Percentiles rank a stretch among this genome's conserved stretches.
These are phyloP conservation scores for Fissipunctia ypsillon DNA, from an alignment of 2,888 invertebrate genomes.

Conservation along the genomic window DNA sequence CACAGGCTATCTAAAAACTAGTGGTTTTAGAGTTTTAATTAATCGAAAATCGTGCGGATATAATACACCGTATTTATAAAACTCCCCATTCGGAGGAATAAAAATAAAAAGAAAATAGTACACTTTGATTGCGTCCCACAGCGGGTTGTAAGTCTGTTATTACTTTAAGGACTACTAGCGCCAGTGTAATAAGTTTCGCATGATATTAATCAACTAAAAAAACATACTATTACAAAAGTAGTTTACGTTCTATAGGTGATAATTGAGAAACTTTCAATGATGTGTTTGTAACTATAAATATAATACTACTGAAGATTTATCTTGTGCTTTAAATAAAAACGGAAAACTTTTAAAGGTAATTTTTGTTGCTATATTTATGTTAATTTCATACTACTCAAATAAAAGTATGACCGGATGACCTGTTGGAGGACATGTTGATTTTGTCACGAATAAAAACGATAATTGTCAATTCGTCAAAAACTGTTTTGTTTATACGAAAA, in stretches of 20 bases:
- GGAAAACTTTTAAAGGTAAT: constrained; percentile 39
- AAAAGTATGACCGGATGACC: constrained; percentile 82
- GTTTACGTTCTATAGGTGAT: constrained; percentile 47
- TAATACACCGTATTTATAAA: too few species aligned
- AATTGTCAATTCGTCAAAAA: constrained; percentile 88
- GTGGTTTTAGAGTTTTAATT: too few species aligned
- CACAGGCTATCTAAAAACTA: too few species aligned
- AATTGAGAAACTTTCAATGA: constrained; percentile 57
- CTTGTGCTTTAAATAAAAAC: constrained; percentile 40
- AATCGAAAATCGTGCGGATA: too few species aligned
- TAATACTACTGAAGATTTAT: constrained; percentile 17
- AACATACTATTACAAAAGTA: constrained; percentile 4
- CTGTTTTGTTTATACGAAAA: constrained; percentile 86
- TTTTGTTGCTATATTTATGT: constrained; percentile 10
- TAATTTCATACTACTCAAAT: constrained; percentile 30
- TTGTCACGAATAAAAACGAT: constrained; percentile 85
- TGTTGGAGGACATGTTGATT: constrained; percentile 89
- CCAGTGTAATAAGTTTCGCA: background rate
- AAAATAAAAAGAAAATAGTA: too few species aligned
- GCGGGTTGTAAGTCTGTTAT: constrained; percentile 12
- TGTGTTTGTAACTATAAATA: constrained; percentile 15
- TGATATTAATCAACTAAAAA: constrained; percentile 15
- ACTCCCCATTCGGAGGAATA: too few species aligned
- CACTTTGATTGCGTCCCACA: background rate
- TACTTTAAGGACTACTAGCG: constrained; percentile 7